Percentiles rank a stretch among this genome's conserved stretches.
These are phyloP conservation scores for Hydrolagus affinis DNA, from an alignment of 2,113 vertebrate genomes.

Conservation along the genomic window DNA sequence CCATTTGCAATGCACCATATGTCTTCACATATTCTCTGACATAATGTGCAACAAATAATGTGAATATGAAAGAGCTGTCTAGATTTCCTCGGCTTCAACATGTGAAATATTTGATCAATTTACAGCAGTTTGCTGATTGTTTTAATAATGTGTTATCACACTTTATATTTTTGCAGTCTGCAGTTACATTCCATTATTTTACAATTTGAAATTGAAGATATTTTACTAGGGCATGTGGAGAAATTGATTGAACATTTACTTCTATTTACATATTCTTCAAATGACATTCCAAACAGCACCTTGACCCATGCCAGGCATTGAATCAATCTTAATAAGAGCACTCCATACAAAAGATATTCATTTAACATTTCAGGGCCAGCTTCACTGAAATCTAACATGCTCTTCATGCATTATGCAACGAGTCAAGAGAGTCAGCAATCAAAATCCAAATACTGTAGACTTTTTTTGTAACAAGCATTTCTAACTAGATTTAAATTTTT, in stretches of 20 bases:
- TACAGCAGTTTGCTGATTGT: not conserved
- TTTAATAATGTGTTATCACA: not conserved
- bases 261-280: not conserved
- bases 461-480: not conserved
- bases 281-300: not conserved
- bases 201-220: not conserved
- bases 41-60: too few relatives aligned
- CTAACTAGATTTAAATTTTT: slow-evolving; percentile 2
- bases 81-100: not conserved
- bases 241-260: slow-evolving; percentile 15
- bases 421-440: slow-evolving; percentile 1
- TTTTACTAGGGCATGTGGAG: not conserved
- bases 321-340: slow-evolving; percentile 9
- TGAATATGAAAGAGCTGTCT: too few relatives aligned
- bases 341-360: slow-evolving; percentile 10
- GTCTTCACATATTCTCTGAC: too few relatives aligned
- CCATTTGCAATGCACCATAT: too few relatives aligned
- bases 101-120: not conserved
- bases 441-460: slow-evolving; percentile 1
- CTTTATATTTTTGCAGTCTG: not conserved
- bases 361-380: not conserved
- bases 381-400: not conserved
- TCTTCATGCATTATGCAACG: not conserved
- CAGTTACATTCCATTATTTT: not conserved
- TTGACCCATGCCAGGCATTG: not conserved